Conservation (phyloP, 2,113 vertebrate genomes). For the Scophthalmus maximus region DNA sequence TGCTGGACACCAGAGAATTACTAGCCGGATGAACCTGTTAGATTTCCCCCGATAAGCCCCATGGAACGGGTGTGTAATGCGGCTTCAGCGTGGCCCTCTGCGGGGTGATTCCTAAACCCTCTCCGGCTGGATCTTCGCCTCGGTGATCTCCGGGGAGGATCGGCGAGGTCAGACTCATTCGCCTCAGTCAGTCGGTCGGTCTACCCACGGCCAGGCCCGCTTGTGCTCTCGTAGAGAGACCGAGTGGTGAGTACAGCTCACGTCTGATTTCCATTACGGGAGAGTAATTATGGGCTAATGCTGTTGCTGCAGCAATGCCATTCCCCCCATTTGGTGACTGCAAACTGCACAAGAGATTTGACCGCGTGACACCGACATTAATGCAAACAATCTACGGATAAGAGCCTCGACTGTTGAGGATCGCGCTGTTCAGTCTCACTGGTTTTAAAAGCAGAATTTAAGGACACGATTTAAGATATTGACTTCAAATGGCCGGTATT, state of each 20-base stretch:
- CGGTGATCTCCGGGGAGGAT: constrained; percentile 26
- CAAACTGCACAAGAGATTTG: constrained; percentile 12
- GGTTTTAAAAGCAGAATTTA: not conserved
- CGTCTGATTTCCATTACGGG: constrained; percentile 15
- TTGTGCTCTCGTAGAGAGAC: constrained; percentile 15
- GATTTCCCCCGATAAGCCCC: constrained; percentile 26
- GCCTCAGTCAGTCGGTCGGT: constrained; percentile 27
- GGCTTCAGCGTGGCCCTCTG: constrained; percentile 19
- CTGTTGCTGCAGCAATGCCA: constrained; percentile 31
- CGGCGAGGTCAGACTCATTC: constrained; percentile 16
- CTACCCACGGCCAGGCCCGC: constrained; percentile 21
- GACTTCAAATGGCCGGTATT: not conserved
- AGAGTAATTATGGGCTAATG: constrained; percentile 46
- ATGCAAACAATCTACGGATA: constrained; percentile 16
- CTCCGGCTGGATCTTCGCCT: constrained; percentile 28
- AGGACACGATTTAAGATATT: not conserved
- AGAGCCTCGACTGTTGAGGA: not conserved
- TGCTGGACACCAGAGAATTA: constrained; percentile 12
- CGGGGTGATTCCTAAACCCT: constrained; percentile 9
- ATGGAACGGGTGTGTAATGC: constrained; percentile 31
- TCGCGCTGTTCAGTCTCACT: not conserved
- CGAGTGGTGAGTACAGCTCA: constrained; percentile 36
- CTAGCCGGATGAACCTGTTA: constrained; percentile 20
- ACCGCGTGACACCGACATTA: constrained; percentile 34
- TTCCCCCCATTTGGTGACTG: constrained; percentile 17